Base-by-base conservation (phyloP, 2,797 vertebrate genomes). In the Cynodonichthys magdalenae region DNA sequence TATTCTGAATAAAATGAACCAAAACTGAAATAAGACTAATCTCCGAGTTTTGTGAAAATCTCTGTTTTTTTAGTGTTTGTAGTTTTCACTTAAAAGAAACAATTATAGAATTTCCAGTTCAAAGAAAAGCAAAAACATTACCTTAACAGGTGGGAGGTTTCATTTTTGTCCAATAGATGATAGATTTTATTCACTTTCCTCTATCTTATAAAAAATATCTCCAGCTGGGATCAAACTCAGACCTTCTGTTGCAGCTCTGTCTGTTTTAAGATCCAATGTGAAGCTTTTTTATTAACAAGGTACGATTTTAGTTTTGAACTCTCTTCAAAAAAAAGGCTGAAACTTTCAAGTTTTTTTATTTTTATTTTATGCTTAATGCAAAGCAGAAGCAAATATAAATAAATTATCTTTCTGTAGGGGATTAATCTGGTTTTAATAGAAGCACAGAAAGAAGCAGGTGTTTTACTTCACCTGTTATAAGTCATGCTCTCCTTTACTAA, bases 161-260 rank as follows among this genome's bases (percentile, higher is more conserved):
- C 20, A 64, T 5, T 50, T 47, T 49, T 1, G 34, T 1, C 34
- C 34, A 36, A 1, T 10, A 36, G 19, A 53, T 63, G 41, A 39
- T 17, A n/a, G n/a, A n/a, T n/a, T n/a, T n/a, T n/a, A n/a, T n/a
- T n/a, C n/a, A n/a, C n/a, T n/a, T n/a, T n/a, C n/a, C n/a, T n/a
- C n/a, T n/a, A n/a, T n/a, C n/a, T 72, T 78, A 70, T 75, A 75
- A 74, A 58, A 36, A 80, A 71, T 60, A 74, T 65, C 64, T 75
- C 72, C 81, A 51, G 80, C 79, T 63, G 83, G 24, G 79, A 77
- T 81, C 73, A 70, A 61, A 68, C 68, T 71, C 57, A 0, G 44
- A 20, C 61, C 54, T 57, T 31, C 45, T 58, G 60, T 53, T 31
- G 54, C 53, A 49, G 29, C 53, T 41, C 52, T 47, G 6, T 62